These are phyloP conservation scores for Opisthocomus hoazin DNA, from an alignment of 2,113 vertebrate species.

Conservation along the genomic window DNA sequence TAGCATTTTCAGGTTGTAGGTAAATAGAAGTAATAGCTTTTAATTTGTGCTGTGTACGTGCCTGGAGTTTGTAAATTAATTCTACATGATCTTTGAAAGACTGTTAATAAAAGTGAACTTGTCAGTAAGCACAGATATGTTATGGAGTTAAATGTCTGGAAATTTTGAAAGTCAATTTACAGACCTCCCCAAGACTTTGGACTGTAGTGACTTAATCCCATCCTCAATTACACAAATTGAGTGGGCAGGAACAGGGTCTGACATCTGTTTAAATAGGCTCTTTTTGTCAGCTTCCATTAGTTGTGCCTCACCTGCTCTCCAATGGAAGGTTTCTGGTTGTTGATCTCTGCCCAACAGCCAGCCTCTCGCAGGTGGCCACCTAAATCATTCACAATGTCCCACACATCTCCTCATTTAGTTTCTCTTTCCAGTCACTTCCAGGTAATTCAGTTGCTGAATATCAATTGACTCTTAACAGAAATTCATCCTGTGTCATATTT, in stretches of 20 bases:
- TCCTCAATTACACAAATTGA: fast-evolving
- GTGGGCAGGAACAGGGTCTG: background rate
- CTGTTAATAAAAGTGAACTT: background rate
- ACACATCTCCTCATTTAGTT: background rate
- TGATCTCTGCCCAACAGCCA: background rate
- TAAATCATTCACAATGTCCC: background rate
- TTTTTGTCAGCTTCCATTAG: background rate
- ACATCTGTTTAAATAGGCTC: background rate
- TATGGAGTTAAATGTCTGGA: background rate
- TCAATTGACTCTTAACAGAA: background rate
- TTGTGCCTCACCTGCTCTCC: background rate
- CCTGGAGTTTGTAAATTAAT: background rate
- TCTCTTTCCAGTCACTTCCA: background rate
- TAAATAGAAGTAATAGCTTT: background rate
- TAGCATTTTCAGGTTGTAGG: background rate
- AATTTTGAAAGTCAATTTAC: background rate
- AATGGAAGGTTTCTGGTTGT: background rate
- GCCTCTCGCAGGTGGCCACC: background rate
- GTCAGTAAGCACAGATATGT: background rate
- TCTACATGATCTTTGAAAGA: background rate
- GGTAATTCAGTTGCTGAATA: background rate
- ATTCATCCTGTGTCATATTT: background rate
- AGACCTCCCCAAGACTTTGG: background rate
- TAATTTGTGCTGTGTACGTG: background rate
- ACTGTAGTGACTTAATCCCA: background rate